These are phyloP conservation scores for Epicampocera succincta DNA, from an alignment of 2,888 invertebrate species.

Conservation along the genomic window DNA sequence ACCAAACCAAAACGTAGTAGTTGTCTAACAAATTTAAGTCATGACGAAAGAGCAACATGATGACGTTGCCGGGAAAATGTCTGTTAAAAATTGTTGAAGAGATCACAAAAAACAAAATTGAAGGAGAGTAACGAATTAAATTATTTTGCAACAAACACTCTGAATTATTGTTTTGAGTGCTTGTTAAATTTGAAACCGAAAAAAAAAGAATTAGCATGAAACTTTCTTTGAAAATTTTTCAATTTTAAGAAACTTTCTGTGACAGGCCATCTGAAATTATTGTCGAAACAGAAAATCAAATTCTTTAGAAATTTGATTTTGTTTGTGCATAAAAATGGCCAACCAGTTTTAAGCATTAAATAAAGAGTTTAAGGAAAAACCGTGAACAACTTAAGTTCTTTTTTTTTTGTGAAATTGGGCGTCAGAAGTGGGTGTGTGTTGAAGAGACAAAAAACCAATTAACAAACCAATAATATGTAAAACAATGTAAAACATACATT, in stretches of 20 bases:
- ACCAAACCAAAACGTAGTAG: slow-evolving; percentile 53
- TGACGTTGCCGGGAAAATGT: slow-evolving; percentile 17
- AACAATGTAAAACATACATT: slow-evolving; percentile 33
- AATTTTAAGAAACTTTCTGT: slow-evolving; percentile 13
- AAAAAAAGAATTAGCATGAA: slow-evolving; percentile 21
- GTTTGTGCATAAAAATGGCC: slow-evolving; percentile 1
- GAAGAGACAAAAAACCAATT: slow-evolving; percentile 14
- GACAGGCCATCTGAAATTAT: background rate
- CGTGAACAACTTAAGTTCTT: background rate
- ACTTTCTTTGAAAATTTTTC: slow-evolving; percentile 5
- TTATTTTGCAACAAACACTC: slow-evolving; percentile 50
- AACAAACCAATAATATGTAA: slow-evolving; percentile 33
- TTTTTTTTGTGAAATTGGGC: background rate
- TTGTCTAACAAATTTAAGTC: slow-evolving; percentile 64
- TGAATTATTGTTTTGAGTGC: slow-evolving; percentile 60
- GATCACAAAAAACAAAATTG: background rate
- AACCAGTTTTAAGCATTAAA: slow-evolving; percentile 23
- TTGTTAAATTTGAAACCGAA: slow-evolving; percentile 28
- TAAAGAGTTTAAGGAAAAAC: background rate
- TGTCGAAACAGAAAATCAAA: background rate
- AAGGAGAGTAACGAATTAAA: slow-evolving; percentile 55
- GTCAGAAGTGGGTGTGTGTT: background rate
- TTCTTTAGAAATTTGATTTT: slow-evolving; percentile 1
- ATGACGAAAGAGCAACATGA: slow-evolving; percentile 23
- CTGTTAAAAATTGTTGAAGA: slow-evolving; percentile 56